phyloP scores from a whole-genome alignment of 2,797 vertebrate species.

The Phoxinus dragarum region DNA sequence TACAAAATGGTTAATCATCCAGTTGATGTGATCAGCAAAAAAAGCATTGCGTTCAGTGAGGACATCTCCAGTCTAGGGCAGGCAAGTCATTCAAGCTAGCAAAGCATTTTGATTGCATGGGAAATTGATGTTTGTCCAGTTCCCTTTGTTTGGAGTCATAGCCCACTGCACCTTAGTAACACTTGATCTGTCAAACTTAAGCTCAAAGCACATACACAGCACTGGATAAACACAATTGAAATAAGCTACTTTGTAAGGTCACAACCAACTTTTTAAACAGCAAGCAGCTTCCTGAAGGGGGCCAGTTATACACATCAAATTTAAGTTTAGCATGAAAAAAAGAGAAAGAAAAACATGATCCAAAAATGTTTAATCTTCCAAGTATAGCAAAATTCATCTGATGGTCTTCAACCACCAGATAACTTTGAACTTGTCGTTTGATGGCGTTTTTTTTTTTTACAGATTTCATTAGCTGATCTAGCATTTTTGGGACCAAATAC shows the following conservation, averaged over 20 bases:
- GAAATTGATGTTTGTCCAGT: slow-evolving; percentile 66
- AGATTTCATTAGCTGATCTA: not conserved
- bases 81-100: not conserved
- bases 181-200: slow-evolving; percentile 73
- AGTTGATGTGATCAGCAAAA: slow-evolving; percentile 4
- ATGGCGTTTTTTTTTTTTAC: not conserved
- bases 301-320: slow-evolving; percentile 30
- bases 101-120: slow-evolving; percentile 56
- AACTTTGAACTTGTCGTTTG: not conserved
- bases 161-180: slow-evolving; percentile 70
- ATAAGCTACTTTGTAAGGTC: slow-evolving; percentile 53
- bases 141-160: slow-evolving; percentile 61
- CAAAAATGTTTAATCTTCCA: not conserved
- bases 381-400: not conserved
- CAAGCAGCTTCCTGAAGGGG: slow-evolving; percentile 34
- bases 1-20: slow-evolving; percentile 66
- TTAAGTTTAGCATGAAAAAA: not conserved
- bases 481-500: not conserved
- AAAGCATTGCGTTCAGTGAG: slow-evolving; percentile 40
- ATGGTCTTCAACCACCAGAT: not conserved
- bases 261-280: slow-evolving; percentile 45
- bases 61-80: not conserved
- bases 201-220: slow-evolving; percentile 63
- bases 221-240: slow-evolving; percentile 66
- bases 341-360: not conserved